These are phyloP conservation scores for Vidua macroura DNA, from an alignment of 2,113 vertebrate species.

Conservation along the genomic window DNA sequence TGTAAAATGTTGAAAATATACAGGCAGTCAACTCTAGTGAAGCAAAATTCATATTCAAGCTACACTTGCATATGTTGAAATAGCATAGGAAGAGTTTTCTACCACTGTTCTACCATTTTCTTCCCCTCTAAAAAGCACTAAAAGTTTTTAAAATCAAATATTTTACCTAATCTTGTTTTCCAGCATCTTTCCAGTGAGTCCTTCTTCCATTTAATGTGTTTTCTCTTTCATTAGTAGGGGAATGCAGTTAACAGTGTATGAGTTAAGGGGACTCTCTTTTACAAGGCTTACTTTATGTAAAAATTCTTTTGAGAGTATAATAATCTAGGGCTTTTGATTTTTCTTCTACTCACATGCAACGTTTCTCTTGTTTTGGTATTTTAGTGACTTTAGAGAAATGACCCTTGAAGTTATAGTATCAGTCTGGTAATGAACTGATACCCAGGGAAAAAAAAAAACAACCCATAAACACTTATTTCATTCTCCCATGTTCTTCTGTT, in stretches of 20 bases:
- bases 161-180: background rate
- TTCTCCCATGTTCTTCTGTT: background rate
- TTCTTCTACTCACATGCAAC: conserved; percentile 4
- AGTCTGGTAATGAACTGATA: conserved; percentile 68
- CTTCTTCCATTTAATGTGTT: background rate
- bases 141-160: background rate
- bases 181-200: background rate
- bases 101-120: background rate
- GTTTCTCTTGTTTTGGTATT: conserved; percentile 67
- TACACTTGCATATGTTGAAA: background rate
- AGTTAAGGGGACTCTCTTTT: background rate
- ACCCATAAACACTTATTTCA: conserved; percentile 57
- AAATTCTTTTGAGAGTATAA: conserved; percentile 57
- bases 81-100: background rate
- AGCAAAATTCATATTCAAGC: background rate
- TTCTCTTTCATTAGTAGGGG: background rate
- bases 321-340: conserved; percentile 14
- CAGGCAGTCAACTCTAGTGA: background rate
- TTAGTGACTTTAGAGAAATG: conserved; percentile 69
- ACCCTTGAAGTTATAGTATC: conserved; percentile 73
- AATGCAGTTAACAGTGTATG: background rate
- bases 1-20: background rate
- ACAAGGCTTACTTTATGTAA: conserved; percentile 33
- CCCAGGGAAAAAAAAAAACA: background rate
- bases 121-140: background rate